These are phyloP conservation scores for Caradrina kadenii DNA, from an alignment of 2,888 invertebrate genomes.

Conservation along the genomic window DNA sequence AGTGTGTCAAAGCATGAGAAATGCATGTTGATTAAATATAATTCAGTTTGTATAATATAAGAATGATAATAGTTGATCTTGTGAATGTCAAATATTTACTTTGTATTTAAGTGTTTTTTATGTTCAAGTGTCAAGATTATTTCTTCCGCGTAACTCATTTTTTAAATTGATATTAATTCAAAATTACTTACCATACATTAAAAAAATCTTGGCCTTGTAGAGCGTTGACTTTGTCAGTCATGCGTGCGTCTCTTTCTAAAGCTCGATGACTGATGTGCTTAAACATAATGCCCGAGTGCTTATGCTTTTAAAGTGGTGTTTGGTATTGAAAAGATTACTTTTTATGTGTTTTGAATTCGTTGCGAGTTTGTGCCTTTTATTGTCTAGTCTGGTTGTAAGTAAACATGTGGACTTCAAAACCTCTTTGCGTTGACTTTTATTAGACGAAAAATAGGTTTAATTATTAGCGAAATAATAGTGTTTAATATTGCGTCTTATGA, in stretches of 20 bases:
- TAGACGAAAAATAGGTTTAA: slow-evolving; percentile 61
- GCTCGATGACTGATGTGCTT: background rate
- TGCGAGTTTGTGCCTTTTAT: slow-evolving; percentile 80
- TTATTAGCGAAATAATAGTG: slow-evolving; percentile 55
- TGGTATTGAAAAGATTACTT: slow-evolving; percentile 30
- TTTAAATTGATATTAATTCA: background rate
- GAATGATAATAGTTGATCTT: slow-evolving; percentile 20
- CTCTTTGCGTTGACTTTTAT: slow-evolving; percentile 78
- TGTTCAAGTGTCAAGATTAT: slow-evolving; percentile 42
- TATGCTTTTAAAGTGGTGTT: slow-evolving; percentile 8
- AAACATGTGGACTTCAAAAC: slow-evolving; percentile 69
- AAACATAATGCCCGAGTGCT: background rate
- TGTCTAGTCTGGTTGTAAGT: slow-evolving; percentile 80
- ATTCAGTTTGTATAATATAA: slow-evolving; percentile 31
- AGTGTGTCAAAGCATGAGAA: slow-evolving; percentile 15
- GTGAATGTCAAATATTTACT: slow-evolving; percentile 42
- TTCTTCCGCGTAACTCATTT: background rate
- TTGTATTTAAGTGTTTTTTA: slow-evolving; percentile 3
- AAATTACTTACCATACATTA: background rate
- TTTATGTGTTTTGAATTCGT: slow-evolving; percentile 61
- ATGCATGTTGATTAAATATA: slow-evolving; percentile 40
- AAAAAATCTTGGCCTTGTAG: too few relatives aligned
- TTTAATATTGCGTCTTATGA: slow-evolving; percentile 62
- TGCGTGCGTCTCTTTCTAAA: background rate
- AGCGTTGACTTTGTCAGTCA: background rate